Conservation (phyloP, 2,797 vertebrate genomes). For the Lepilemur septentrionalis region DNA sequence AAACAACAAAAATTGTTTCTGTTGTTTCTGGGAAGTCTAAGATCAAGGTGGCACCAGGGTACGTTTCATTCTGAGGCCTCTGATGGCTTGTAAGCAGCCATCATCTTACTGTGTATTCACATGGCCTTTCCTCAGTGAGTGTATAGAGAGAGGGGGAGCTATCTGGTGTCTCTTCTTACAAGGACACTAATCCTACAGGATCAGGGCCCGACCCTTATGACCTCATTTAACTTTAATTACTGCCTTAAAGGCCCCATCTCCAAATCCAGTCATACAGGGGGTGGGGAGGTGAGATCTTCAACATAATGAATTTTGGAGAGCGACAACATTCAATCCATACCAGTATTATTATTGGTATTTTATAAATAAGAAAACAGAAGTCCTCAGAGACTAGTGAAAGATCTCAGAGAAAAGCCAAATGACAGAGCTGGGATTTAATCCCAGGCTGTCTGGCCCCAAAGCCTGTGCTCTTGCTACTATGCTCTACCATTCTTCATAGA, state of each 20-base stretch:
- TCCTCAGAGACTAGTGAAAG: background rate
- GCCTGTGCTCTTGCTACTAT: background rate
- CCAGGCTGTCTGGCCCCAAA: background rate
- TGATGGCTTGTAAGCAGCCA: background rate
- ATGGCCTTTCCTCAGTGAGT: background rate
- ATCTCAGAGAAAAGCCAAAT: background rate
- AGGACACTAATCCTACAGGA: background rate
- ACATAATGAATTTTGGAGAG: background rate
- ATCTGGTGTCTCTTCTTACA: background rate
- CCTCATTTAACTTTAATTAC: background rate
- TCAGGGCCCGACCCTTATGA: background rate
- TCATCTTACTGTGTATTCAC: background rate
- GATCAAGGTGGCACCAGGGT: background rate
- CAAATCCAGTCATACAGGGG: background rate
- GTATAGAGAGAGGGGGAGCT: background rate
- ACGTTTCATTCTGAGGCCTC: background rate
- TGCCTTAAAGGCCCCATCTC: background rate
- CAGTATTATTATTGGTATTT: background rate
- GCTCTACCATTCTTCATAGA: background rate
- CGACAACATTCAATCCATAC: background rate
- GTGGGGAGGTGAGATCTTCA: background rate
- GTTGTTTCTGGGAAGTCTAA: background rate
- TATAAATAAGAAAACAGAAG: background rate
- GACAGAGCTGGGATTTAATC: background rate
- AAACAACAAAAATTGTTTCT: background rate